A percentile compares a stretch with the other conserved stretches of the same genome.
Evolutionary conservation across 2,113 vertebrate species (phyloP).

Genomic region (Ptilonorhynchus violaceus): DNA sequence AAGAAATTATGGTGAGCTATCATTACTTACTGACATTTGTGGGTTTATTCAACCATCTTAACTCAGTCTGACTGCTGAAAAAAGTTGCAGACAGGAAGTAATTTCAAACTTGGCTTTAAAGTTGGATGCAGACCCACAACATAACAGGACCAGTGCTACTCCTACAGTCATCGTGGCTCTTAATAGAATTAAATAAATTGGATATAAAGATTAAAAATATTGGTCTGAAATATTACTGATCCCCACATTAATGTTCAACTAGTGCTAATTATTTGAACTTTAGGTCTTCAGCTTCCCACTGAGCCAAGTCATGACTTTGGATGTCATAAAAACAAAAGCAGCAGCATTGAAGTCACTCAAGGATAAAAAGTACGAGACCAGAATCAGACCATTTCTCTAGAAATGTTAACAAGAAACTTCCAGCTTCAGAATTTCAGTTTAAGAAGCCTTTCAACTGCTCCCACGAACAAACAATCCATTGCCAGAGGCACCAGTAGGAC

Average conservation of each 20-base stretch:
- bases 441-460: neutral
- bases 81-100: neutral
- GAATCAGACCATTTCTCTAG: neutral
- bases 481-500: neutral
- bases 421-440: neutral
- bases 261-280: neutral
- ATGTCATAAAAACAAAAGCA: neutral
- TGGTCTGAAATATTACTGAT: neutral
- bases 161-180: neutral
- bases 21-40: neutral
- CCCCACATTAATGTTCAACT: neutral
- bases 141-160: neutral
- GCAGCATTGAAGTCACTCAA: neutral
- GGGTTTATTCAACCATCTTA: neutral
- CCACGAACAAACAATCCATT: neutral
- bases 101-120: neutral
- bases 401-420: neutral
- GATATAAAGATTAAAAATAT: neutral
- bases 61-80: neutral
- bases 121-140: neutral
- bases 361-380: neutral
- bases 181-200: neutral
- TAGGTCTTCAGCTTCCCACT: neutral
- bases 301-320: neutral
- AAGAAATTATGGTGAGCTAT: neutral